Evolutionary conservation across 1,140 invertebrate genomes (phyloP), one percentile per base, ranked within the genome.

Genomic region (Caenorhabditis elegans): DNA sequence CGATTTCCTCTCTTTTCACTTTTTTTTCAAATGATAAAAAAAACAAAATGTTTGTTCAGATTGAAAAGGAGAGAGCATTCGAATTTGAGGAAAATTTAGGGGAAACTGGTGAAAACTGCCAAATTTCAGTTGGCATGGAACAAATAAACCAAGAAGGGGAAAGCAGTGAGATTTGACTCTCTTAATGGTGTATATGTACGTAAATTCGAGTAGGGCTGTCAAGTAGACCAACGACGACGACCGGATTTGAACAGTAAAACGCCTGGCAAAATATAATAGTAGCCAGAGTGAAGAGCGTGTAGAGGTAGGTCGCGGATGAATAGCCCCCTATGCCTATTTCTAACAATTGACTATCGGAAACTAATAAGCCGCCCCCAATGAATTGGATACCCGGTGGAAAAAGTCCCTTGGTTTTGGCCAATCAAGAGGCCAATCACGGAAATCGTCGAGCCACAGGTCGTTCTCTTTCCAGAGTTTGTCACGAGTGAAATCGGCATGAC

Each of bases 351-450:
- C 34, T 11, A 46, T 31, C 19, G 22, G 46, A 34, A 81, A 48
- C 43, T 77, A 26, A 34, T 47, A 51, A 80, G 28, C 51, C 15
- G n/a, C n/a, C n/a, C n/a, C 81, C 22, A 46, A 34, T 34, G 22
- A 78, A 84, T 43, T 22, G 31, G 24, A 76, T 53, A 88, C 87
- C n/a, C 88, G 78, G 47, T 79, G 51, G 49, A 89, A 70, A 24
- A 88, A 24, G 31, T 90, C 88, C 34, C 85, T 51, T 3, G 87
- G 87, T n/a, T 85, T 60, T 15, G 87, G 87, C 87, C 87, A 88
- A 48, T 90, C 87, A n/a, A 70, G 26, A 0, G 87, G 87, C 87
- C 87, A 88, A 70, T 88, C 87, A 22, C 89, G 78, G 86, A 75
- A 85, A 13, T 77, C 78, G 15, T 83, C 51, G 28, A 87, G 53